Evolutionary conservation across 1,140 invertebrate species (phyloP).

Genomic region (Thaumatotibia leucotreta): DNA sequence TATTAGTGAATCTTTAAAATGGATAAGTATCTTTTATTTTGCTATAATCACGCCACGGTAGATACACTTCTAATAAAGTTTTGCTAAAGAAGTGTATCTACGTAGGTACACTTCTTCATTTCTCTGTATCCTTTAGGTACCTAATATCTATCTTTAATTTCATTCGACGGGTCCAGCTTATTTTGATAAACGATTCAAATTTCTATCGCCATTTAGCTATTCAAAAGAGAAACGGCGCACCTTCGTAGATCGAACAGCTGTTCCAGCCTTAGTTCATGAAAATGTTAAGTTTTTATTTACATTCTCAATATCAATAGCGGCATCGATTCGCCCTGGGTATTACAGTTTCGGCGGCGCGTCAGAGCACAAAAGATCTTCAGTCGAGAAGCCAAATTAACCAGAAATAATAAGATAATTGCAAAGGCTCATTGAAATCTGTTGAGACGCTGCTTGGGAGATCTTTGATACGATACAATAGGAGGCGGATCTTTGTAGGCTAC

Average conservation of each 20-base stretch:
- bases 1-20: too few species aligned
- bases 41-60: too few species aligned
- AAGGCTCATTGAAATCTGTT: conserved; percentile 30
- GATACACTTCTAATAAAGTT: too few species aligned
- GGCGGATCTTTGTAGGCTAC: not conserved
- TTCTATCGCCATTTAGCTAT: not conserved
- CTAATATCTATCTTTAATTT: too few species aligned
- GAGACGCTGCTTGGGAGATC: conserved; percentile 24
- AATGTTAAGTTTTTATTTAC: conserved; percentile 11
- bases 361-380: conserved; percentile 29
- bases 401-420: conserved; percentile 47
- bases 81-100: too few species aligned
- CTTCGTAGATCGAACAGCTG: not conserved
- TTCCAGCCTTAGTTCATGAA: not conserved
- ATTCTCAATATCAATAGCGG: conserved; percentile 6
- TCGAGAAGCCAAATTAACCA: conserved; percentile 41
- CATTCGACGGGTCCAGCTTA: too few species aligned
- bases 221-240: not conserved
- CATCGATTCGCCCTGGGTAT: conserved; percentile 14
- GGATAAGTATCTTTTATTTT: too few species aligned
- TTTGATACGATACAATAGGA: conserved; percentile 13
- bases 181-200: not conserved
- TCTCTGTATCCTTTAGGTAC: too few species aligned
- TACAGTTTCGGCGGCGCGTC: conserved; percentile 32
- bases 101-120: too few species aligned